phyloP scores from a whole-genome alignment of 1,140 invertebrate genomes.

The Leptopilina boulardi region DNA sequence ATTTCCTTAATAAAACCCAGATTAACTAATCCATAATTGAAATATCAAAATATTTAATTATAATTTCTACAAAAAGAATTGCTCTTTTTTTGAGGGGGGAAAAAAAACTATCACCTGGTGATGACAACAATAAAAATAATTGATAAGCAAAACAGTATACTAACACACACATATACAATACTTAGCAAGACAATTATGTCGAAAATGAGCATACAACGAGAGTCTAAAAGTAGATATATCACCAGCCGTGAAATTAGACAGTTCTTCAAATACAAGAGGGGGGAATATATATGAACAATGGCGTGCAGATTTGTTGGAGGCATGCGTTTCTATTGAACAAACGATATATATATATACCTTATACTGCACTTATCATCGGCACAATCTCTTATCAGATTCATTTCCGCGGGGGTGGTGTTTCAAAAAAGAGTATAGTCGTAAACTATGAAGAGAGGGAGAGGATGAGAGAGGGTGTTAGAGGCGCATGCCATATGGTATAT shows the following conservation, averaged over 20 bases:
- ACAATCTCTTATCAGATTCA: conserved; percentile 33
- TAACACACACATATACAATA: neutral
- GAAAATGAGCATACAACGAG: conserved; percentile 10
- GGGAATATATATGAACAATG: neutral
- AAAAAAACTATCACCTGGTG: no score
- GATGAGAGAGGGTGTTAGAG: conserved; percentile 13
- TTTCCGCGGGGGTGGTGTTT: conserved; percentile 30
- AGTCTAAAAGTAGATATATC: neutral
- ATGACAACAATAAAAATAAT: no score
- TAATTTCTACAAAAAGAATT: no score
- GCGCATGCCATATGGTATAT: conserved; percentile 22
- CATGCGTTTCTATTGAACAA: conserved; percentile 11
- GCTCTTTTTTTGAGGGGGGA: no score
- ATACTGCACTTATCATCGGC: conserved; percentile 22
- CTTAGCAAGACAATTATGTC: neutral
- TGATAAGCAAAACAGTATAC: no score
- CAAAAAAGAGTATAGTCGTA: conserved; percentile 27
- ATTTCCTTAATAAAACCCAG: no score
- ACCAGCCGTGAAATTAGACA: conserved; percentile 31
- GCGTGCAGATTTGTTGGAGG: conserved; percentile 26
- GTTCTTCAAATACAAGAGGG: conserved; percentile 15
- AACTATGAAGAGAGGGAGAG: neutral
- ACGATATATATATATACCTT: conserved; percentile 1
- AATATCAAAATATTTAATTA: no score
- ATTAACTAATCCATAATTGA: no score